Base-by-base conservation (phyloP, 2,113 vertebrate species). In the Trochalopteron elliotii region DNA sequence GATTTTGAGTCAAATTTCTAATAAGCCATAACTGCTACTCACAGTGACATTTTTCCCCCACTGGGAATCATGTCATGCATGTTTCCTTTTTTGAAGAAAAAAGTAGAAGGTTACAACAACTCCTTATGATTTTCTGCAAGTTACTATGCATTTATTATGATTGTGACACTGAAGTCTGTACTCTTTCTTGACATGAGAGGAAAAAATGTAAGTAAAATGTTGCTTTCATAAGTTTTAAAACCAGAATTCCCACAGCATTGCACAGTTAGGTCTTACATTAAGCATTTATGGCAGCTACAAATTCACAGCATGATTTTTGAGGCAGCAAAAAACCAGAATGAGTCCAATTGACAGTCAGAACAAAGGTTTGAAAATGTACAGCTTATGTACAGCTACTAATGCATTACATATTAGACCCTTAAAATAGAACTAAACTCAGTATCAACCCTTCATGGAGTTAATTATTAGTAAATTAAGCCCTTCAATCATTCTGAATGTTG, bases 211-310 rank as follows among this genome's bases (percentile, higher is more conserved):
- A 96, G 89, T 96, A 92, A 97, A 97, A 96, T 85, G 90, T 97
- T 97, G 72, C 84, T 97, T 98, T 98, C 90, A 95, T 95, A 97
- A 90, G 71, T 97, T 94, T 97, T 97, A 93, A 97, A 97, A 85
- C 74, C 77, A 94, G 87, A 97, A 94, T 97, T 97, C 94, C 97
- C 96, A 96, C 96, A 97, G 93, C 90, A 97, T 45, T 95, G 88
- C 94, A 96, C 94, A 97, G 96, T 98, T 97, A 97, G 94, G 79
- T 95, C 79, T 97, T 97, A 95, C 80, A 97, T 97, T 97, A 98
- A 98, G 96, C 93, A 96, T 97, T 98, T 98, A 97, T 93, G 87
- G 93, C 97, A 97, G 77, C 90, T 90, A 95, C 93, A 97, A 97
- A 98, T 97, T 97, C 96, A 95, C 94, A 97, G 97, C 93, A 69